These are phyloP conservation scores for Ambastaia sidthimunki DNA, from an alignment of 2,797 vertebrate species.

Conservation along the genomic window DNA sequence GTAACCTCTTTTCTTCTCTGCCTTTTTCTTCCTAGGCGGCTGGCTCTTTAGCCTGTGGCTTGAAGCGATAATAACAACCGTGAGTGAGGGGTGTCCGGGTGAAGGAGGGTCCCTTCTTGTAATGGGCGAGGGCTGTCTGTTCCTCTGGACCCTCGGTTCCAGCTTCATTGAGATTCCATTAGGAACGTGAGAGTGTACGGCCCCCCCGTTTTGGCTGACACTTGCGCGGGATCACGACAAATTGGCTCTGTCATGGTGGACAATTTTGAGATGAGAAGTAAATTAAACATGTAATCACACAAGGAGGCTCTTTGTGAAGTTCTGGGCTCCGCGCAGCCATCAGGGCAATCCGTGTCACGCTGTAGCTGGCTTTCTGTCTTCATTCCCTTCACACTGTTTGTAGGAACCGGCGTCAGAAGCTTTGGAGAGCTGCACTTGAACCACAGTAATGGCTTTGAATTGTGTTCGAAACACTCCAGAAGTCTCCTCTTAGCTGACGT, in stretches of 20 bases:
- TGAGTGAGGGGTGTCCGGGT: conserved; percentile 68
- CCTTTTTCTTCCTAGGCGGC: conserved; percentile 48
- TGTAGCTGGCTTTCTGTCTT: conserved; percentile 15
- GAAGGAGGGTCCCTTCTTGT: conserved; percentile 65
- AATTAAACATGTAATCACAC: conserved; percentile 81
- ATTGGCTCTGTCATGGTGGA: conserved; percentile 79
- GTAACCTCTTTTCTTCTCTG: conserved; percentile 64
- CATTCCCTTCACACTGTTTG: conserved; percentile 39
- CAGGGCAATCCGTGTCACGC: conserved; percentile 15
- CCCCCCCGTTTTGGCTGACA: conserved; percentile 71
- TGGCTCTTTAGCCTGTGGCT: conserved; percentile 61
- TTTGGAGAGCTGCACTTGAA: conserved; percentile 37
- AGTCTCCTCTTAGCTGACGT: conserved; percentile 39
- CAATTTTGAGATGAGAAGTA: conserved; percentile 78
- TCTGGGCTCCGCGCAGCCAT: conserved; percentile 1
- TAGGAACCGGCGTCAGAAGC: conserved; percentile 2
- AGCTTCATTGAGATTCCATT: conserved; percentile 81
- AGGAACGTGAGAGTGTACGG: conserved; percentile 55
- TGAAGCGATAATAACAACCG: conserved; percentile 77
- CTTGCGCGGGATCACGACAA: conserved; percentile 73
- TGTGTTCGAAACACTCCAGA: conserved; percentile 30
- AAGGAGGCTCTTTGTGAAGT: conserved; percentile 60
- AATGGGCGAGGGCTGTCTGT: conserved; percentile 72
- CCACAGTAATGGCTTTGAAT: conserved; percentile 40
- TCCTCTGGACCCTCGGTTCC: conserved; percentile 63